Base-by-base conservation (phyloP, 1,140 invertebrate species). In the Drosophila tropicalis region DNA sequence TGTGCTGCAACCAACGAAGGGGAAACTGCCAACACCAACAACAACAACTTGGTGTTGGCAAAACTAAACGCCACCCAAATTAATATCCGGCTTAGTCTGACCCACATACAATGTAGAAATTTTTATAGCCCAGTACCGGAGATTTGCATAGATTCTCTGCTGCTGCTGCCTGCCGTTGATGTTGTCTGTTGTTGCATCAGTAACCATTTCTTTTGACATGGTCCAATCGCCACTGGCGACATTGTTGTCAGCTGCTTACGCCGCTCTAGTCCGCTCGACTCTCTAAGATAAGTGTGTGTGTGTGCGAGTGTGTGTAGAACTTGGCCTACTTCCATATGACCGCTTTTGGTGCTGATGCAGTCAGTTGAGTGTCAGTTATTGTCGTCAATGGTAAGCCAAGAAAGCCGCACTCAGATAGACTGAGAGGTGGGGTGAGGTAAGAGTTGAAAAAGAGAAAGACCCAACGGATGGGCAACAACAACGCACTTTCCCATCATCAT, bases 301-400 rank as follows among this genome's bases (percentile, higher is more conserved):
- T 63, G n/a, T 40, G n/a, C 29, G 44, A 22, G 12, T 25, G 47
- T 34, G 39, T 65, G 55, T 57, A 77, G 78, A 81, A 81, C 79
- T 81, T 86, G 82, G 83, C 82, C 82, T 86, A 86, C 71, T 76
- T 86, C 63, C 64, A 68, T 67, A 70, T 77, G 83, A 79, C 83
- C 83, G 76, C 83, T 66, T 87, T 83, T 71, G 62, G 44, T 36
- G 44, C 15, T 65, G 62, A 32, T 34, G 67, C 34, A 44, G 67
- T 61, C 64, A 25, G 64, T 54, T 64, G 66, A 36, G 51, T 75
- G 72, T 4, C 36, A 61, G 44, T 19, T 36, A 40, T 55, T 55
- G 25, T n/a, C 22, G 39, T 40, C 56, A 61, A 79, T 66, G 44
- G 44, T 15, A 51, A 51, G 44, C 19, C 44, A 19, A 73, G 56